Base-by-base conservation (phyloP, 2,113 vertebrate genomes). In the Gracilinanus agilis region DNA sequence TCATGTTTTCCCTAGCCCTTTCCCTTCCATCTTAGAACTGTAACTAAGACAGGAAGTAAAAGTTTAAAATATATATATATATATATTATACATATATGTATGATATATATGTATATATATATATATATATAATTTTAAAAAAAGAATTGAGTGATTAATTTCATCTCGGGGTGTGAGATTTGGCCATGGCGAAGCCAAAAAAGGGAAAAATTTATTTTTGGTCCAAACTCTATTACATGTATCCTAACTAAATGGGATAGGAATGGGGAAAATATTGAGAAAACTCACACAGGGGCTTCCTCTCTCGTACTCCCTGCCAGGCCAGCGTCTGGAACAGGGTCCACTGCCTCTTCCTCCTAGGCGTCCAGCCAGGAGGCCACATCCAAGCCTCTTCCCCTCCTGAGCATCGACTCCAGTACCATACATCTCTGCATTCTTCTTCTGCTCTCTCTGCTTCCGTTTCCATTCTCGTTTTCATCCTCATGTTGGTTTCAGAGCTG, bases 401-500 rank as follows among this genome's bases (percentile, higher is more conserved):
- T 83, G 67, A 83, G 67, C n/a, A 83, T 23, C 67, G 67, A 83
- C 7, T 83, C 67, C 67, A 83, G 67, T 83, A 40, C 67, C 67
- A 83, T 83, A 83, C 67, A 40, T 83, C 67, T 83, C 67, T 83
- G 67, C 19, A 83, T 23, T 83, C 67, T 83, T 83, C 67, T 40
- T 83, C 67, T 40, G 67, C n/a, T 83, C 67, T 83, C 67, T 83
- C 67, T 83, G 34, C 67, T 40, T 83, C 67, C 67, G 16, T 83
- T 83, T 83, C 67, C 67, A 40, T 40, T 83, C 67, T 83, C 19
- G 67, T 83, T 83, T 83, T 40, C 67, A 83, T 83, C 67, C 67
- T 83, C 67, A 83, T 83, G n/a, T 83, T 83, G 67, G 67, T 83
- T 83, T 83, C 67, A 83, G 67, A 83, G 67, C 67, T 83, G 67